phyloP scores from a whole-genome alignment of 2,113 vertebrate genomes.

The Ranitomeya imitator region DNA sequence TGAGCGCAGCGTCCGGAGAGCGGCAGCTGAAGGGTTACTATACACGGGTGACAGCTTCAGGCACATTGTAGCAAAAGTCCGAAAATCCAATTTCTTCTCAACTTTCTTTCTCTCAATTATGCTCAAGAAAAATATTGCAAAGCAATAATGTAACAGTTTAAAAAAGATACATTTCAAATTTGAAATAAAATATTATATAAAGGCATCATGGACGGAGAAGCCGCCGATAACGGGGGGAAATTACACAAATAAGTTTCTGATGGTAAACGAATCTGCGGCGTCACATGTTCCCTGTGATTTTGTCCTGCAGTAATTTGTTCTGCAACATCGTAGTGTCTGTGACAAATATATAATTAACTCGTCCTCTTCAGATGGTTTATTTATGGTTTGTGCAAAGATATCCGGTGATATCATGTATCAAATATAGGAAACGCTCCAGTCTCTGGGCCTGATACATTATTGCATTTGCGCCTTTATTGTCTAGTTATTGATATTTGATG shows the following conservation, averaged over 20 bases:
- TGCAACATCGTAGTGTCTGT: background rate
- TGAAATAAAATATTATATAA: background rate
- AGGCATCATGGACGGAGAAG: background rate
- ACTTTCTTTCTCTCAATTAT: background rate
- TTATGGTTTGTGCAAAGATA: background rate
- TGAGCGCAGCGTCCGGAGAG: background rate
- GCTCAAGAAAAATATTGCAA: background rate
- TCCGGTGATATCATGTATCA: background rate
- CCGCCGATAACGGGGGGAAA: background rate
- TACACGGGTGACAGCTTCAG: too few relatives aligned
- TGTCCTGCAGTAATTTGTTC: background rate
- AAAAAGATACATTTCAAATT: background rate
- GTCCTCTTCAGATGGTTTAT: background rate
- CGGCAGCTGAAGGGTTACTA: background rate
- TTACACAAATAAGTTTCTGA: too few relatives aligned
- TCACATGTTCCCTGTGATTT: slow-evolving; percentile 15
- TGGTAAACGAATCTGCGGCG: background rate
- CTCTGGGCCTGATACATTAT: too few relatives aligned
- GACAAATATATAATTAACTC: slow-evolving; percentile 24
- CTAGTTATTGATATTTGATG: too few relatives aligned
- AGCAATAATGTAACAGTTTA: background rate
- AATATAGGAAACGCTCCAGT: background rate
- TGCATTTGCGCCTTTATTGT: too few relatives aligned
- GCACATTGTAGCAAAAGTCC: too few relatives aligned
- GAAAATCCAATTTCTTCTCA: too few relatives aligned